These are phyloP conservation scores for Macaria liturata DNA, from an alignment of 2,888 invertebrate genomes.

Conservation along the genomic window DNA sequence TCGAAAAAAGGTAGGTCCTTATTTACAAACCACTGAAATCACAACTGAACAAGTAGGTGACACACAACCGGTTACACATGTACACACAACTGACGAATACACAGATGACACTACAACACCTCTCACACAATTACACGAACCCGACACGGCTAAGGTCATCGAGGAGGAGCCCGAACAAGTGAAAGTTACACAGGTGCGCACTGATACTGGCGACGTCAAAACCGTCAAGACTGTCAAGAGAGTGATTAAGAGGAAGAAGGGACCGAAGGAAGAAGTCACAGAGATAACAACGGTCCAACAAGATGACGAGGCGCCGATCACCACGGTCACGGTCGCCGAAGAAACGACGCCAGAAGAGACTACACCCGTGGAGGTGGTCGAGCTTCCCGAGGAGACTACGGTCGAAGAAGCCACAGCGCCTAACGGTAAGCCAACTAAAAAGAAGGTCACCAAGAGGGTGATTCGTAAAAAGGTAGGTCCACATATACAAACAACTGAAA, in stretches of 20 bases:
- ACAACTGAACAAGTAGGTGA: slow-evolving; percentile 39
- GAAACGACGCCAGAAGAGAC: slow-evolving; percentile 6
- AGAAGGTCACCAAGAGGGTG: slow-evolving; percentile 32
- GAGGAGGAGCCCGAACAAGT: slow-evolving; percentile 50
- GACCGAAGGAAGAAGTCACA: slow-evolving; percentile 52
- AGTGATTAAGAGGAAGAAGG: slow-evolving; percentile 26
- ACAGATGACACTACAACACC: slow-evolving; percentile 39
- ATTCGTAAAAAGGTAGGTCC: slow-evolving; percentile 45
- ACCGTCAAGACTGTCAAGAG: slow-evolving; percentile 24
- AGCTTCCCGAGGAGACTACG: slow-evolving; percentile 49
- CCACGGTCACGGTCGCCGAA: slow-evolving; percentile 21
- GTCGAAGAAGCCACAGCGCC: slow-evolving; percentile 46
- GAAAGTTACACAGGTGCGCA: slow-evolving; percentile 19
- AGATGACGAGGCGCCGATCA: slow-evolving; percentile 35
- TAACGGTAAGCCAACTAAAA: slow-evolving; percentile 45
- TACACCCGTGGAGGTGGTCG: slow-evolving; percentile 46
- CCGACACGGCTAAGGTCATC: slow-evolving; percentile 9
- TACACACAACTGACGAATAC: slow-evolving; percentile 41
- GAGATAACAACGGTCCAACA: slow-evolving; percentile 46
- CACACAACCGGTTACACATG: slow-evolving; percentile 43
- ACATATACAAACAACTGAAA: slow-evolving; percentile 58
- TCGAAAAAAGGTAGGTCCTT: slow-evolving; percentile 56
- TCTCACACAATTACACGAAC: slow-evolving; percentile 18
- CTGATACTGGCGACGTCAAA: slow-evolving; percentile 18
- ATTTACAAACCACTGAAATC: slow-evolving; percentile 51